Conservation (phyloP, 2,888 invertebrate genomes). For the Orthosia cruda region DNA sequence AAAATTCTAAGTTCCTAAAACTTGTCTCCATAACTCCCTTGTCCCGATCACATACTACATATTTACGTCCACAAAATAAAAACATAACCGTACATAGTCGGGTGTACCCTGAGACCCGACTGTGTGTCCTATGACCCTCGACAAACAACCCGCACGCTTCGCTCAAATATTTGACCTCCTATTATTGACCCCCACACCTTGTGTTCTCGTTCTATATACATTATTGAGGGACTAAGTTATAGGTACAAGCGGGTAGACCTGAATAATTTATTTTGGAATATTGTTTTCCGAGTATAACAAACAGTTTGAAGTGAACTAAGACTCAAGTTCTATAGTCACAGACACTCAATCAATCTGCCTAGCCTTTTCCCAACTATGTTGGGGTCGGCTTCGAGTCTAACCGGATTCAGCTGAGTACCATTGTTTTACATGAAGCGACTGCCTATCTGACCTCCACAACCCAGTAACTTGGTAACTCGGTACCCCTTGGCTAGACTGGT, state of each 20-base stretch:
- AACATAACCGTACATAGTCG: conserved; percentile 61
- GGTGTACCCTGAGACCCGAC: conserved; percentile 64
- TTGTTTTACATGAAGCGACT: too few relatives aligned
- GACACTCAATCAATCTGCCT: too few relatives aligned
- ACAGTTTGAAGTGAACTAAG: too few relatives aligned
- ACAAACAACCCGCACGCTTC: conserved; percentile 82
- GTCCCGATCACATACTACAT: conserved; percentile 33
- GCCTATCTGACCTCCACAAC: too few relatives aligned
- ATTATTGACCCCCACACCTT: conserved; percentile 88
- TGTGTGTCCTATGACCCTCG: conserved; percentile 54
- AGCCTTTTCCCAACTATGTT: too few relatives aligned
- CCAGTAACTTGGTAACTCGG: too few relatives aligned
- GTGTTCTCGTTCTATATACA: conserved; percentile 74
- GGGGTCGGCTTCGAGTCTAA: too few relatives aligned
- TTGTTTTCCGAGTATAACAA: background rate
- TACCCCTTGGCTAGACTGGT: too few relatives aligned
- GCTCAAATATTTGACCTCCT: conserved; percentile 87
- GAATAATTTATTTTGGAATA: background rate
- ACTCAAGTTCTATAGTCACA: too few relatives aligned
- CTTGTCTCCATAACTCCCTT: background rate
- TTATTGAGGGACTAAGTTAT: conserved; percentile 44
- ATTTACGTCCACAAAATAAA: conserved; percentile 66
- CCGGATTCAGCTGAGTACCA: too few relatives aligned
- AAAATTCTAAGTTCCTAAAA: background rate
- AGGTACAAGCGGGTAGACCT: conserved; percentile 33